Conservation (phyloP, 2,113 vertebrate species). For the Xerus inauris region DNA sequence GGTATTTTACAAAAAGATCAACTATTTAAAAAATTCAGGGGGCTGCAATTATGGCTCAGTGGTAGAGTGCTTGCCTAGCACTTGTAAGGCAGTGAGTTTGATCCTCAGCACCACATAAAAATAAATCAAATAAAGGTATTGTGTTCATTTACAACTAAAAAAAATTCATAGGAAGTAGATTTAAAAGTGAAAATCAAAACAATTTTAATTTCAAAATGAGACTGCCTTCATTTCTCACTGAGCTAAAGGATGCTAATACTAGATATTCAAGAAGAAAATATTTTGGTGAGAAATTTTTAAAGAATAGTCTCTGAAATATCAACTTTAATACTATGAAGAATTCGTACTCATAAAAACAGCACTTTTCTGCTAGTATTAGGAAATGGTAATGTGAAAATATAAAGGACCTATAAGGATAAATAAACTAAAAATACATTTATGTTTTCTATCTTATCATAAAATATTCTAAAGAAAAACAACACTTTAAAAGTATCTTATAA, state of each 20-base stretch:
- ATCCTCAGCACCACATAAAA: too few species aligned
- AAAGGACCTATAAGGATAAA: not conserved
- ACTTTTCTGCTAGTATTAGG: not conserved
- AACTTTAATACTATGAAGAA: constrained; percentile 6
- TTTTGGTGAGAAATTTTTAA: not conserved
- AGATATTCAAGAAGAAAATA: not conserved
- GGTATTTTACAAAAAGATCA: not conserved
- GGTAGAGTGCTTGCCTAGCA: too few species aligned
- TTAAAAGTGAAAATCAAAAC: not conserved
- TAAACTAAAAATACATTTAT: not conserved
- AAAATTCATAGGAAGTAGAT: not conserved
- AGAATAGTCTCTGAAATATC: constrained; percentile 14
- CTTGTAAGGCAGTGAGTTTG: too few species aligned
- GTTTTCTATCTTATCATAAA: constrained; percentile 2
- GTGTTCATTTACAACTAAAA: not conserved
- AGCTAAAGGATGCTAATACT: constrained; percentile 5
- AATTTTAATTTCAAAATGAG: constrained; percentile 38
- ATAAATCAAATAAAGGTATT: too few species aligned
- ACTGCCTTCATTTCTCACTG: not conserved
- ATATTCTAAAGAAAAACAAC: not conserved
- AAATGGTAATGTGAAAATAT: not conserved
- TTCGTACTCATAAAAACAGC: not conserved
- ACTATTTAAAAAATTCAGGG: not conserved
- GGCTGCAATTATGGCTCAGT: too few species aligned
- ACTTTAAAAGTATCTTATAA: not conserved